Evolutionary conservation across 2,797 vertebrate species (phyloP).

Genomic region (Gobio occitaniae): DNA sequence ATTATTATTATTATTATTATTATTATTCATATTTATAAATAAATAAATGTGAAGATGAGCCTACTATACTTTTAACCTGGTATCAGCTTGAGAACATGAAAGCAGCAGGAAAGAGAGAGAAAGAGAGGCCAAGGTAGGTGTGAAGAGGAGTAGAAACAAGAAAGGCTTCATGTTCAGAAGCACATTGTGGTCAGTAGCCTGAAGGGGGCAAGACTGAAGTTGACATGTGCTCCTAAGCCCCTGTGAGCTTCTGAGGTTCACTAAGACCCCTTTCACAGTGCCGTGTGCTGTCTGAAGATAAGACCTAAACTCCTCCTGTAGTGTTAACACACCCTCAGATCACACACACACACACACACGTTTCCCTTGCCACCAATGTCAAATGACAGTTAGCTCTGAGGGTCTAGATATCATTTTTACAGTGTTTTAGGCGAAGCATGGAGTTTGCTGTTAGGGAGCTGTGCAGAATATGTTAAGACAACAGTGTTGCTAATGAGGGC

Average conservation of each 20-base stretch:
- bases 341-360: conserved; percentile 3
- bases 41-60: background rate
- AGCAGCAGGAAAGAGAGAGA: background rate
- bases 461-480: conserved; percentile 38
- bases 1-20: no score
- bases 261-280: conserved; percentile 41
- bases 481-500: conserved; percentile 37
- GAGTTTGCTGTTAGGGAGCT: conserved; percentile 23
- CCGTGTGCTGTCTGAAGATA: conserved; percentile 50
- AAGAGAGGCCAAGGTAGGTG: background rate
- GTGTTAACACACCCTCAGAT: conserved; percentile 18
- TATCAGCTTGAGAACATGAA: background rate
- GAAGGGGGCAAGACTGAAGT: conserved; percentile 40
- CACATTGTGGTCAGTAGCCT: conserved; percentile 10
- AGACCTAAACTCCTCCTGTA: conserved; percentile 47
- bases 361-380: background rate
- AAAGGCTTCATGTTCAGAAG: conserved; percentile 13
- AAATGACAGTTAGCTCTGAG: background rate
- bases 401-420: background rate
- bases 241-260: conserved; percentile 40
- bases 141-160: background rate
- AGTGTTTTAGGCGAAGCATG: conserved; percentile 6
- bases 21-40: background rate
- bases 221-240: conserved; percentile 42
- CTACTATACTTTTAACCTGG: background rate